These are phyloP conservation scores for Clupea harengus DNA, from an alignment of 2,113 vertebrate species.

Conservation along the genomic window DNA sequence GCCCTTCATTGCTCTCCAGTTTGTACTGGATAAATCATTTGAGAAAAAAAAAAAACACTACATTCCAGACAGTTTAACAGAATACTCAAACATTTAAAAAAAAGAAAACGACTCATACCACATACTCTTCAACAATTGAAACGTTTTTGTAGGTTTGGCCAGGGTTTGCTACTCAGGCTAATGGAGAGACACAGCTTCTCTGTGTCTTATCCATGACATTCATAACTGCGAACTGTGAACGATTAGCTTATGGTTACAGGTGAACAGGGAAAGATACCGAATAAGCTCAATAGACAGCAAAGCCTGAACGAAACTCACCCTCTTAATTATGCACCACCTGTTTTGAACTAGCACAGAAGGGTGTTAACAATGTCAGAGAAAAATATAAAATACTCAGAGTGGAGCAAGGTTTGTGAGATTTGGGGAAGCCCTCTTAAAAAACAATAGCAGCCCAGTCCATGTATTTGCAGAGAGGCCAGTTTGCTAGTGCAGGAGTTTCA, in stretches of 20 bases:
- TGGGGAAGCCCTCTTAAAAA: background rate
- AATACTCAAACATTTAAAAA: background rate
- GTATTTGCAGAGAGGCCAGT: background rate
- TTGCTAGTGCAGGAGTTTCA: background rate
- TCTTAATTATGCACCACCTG: background rate
- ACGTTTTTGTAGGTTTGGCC: background rate
- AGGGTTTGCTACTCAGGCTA: background rate
- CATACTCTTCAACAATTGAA: background rate
- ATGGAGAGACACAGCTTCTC: background rate
- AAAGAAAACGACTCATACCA: background rate
- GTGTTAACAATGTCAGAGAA: background rate
- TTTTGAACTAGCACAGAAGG: background rate
- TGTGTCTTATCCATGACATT: background rate
- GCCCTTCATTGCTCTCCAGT: background rate
- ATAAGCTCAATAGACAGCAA: background rate
- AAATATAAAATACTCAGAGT: background rate
- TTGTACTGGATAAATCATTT: background rate
- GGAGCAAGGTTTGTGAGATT: background rate
- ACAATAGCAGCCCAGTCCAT: background rate
- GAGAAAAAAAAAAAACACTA: background rate
- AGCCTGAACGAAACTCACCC: background rate
- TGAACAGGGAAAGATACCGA: background rate
- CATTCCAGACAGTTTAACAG: background rate
- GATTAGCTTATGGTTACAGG: background rate
- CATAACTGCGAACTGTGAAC: background rate